phyloP scores from a whole-genome alignment of 2,113 vertebrate genomes.

The Campylomormyrus tamandua region DNA sequence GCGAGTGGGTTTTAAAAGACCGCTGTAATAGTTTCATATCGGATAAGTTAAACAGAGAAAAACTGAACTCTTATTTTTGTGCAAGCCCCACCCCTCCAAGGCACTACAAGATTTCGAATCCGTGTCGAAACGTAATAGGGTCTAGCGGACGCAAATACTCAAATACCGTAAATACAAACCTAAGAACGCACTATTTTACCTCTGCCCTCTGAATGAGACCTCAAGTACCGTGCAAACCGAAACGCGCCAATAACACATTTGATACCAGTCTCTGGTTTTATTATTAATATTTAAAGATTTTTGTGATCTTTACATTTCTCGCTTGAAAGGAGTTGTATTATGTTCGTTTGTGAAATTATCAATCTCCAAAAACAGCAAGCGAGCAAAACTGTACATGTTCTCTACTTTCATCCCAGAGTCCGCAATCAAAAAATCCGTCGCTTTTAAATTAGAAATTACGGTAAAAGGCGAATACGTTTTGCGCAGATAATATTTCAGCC shows the following conservation, averaged over 20 bases:
- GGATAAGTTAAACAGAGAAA: background rate
- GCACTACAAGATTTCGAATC: constrained; percentile 17
- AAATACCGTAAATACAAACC: constrained; percentile 8
- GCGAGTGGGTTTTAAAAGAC: background rate
- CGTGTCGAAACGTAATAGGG: constrained; percentile 24
- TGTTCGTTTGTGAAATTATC: background rate
- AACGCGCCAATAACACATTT: background rate
- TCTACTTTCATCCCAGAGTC: background rate
- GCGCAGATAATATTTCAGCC: background rate
- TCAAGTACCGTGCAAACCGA: background rate
- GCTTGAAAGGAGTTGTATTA: background rate
- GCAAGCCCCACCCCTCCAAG: constrained; percentile 12
- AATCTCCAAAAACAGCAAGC: background rate
- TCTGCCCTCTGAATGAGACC: too few species aligned
- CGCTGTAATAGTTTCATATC: background rate
- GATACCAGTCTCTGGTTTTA: background rate
- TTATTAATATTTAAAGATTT: background rate
- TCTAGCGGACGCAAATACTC: background rate
- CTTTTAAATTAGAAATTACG: constrained; percentile 4
- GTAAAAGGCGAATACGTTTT: constrained; percentile 29
- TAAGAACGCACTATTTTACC: background rate
- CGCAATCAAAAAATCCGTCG: background rate
- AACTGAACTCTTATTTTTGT: constrained; percentile 1
- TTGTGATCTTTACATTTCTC: background rate
- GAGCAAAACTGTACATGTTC: background rate